Conservation (phyloP, 2,113 vertebrate species). For the Nothobranchius furzeri region DNA sequence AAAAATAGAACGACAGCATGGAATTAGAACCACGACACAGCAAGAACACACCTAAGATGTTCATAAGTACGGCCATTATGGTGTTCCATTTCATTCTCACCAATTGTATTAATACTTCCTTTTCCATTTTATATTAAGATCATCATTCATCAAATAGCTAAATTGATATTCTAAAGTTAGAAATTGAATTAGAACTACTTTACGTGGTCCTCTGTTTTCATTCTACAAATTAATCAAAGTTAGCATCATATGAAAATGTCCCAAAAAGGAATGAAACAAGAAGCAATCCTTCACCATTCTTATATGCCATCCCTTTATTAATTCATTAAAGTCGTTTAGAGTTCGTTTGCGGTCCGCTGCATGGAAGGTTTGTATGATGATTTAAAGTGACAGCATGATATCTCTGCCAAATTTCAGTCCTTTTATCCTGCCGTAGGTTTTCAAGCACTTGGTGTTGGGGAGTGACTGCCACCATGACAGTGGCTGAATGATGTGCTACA, state of each 20-base stretch:
- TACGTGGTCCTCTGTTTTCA: no score
- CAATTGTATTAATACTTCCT: no score
- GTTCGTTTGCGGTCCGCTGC: not conserved
- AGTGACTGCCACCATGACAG: constrained; percentile 16
- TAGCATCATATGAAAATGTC: not conserved
- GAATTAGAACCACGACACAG: no score
- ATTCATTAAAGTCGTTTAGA: not conserved
- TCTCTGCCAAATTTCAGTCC: not conserved
- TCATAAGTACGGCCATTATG: no score
- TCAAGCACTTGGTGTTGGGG: not conserved
- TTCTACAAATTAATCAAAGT: not conserved
- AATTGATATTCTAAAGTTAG: no score
- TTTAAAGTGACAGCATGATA: constrained; percentile 3
- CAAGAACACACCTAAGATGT: no score
- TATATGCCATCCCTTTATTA: not conserved
- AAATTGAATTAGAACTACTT: no score
- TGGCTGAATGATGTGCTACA: constrained; percentile 32
- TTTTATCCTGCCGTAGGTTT: not conserved
- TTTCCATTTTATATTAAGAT: no score
- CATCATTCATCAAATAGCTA: no score
- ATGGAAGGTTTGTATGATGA: not conserved
- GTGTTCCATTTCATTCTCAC: no score
- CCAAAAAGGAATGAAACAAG: not conserved
- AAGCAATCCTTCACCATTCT: not conserved
- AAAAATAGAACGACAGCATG: no score